phyloP scores from a whole-genome alignment of 2,888 invertebrate species.

The Tenthredo notha region DNA sequence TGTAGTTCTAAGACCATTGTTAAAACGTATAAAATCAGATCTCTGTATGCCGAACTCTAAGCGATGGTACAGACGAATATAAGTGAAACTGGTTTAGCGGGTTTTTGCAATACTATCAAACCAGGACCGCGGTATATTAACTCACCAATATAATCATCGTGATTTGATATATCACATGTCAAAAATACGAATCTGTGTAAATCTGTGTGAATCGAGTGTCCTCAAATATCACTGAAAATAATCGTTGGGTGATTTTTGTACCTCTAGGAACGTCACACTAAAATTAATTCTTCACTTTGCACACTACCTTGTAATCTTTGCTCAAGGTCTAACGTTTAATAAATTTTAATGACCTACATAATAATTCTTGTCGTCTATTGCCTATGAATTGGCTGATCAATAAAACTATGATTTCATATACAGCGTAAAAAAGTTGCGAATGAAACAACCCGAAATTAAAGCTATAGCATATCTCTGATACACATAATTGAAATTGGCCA shows the following conservation, averaged over 20 bases:
- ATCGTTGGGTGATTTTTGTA: neutral
- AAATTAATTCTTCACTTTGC: neutral
- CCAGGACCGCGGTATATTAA: neutral
- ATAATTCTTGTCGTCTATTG: neutral
- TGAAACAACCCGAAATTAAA: neutral
- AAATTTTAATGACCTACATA: conserved; percentile 4
- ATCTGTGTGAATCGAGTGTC: neutral
- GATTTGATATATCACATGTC: neutral
- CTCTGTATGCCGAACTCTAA: neutral
- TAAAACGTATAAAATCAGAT: neutral
- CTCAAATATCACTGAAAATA: neutral
- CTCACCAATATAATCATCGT: neutral
- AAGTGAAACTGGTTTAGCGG: neutral
- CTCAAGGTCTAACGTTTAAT: conserved; percentile 15
- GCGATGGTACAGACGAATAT: neutral
- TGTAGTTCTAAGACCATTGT: neutral
- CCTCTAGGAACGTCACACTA: neutral
- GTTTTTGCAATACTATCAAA: neutral
- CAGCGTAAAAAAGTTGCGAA: neutral
- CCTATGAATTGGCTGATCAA: neutral
- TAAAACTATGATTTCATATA: neutral
- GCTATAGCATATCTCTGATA: neutral
- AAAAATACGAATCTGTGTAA: neutral
- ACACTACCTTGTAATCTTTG: conserved; percentile 39
- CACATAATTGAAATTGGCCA: neutral